Percentiles rank a stretch among this genome's conserved stretches.
These are phyloP conservation scores for Penaeus indicus DNA, from an alignment of 1,140 invertebrate genomes.

Conservation along the genomic window DNA sequence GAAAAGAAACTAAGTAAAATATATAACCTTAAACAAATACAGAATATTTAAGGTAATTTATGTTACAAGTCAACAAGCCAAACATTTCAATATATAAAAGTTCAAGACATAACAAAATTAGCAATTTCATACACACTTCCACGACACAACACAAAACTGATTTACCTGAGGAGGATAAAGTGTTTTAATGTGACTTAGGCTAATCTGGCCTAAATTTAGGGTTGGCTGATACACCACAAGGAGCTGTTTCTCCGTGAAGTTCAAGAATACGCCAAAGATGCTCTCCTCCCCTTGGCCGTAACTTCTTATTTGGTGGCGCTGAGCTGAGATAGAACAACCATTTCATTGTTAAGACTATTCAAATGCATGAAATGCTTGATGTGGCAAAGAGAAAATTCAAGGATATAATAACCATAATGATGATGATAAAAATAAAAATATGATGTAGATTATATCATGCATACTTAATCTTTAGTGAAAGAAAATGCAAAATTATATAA, in stretches of 20 bases:
- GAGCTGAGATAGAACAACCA: slow-evolving; percentile 34
- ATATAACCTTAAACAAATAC: background rate
- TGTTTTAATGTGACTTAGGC: slow-evolving; percentile 50
- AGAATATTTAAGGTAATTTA: background rate
- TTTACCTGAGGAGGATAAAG: slow-evolving; percentile 53
- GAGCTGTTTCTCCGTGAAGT: slow-evolving; percentile 55
- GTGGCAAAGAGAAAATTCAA: background rate
- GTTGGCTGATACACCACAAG: slow-evolving; percentile 47
- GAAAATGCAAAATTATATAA: background rate
- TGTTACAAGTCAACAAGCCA: too few species aligned
- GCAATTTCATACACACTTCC: background rate
- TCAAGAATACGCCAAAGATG: slow-evolving; percentile 47
- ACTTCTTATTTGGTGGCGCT: slow-evolving; percentile 54
- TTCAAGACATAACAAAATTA: background rate
- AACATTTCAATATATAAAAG: background rate
- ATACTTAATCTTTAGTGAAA: background rate
- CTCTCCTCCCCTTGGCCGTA: slow-evolving; percentile 13
- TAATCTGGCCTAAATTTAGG: slow-evolving; percentile 23
- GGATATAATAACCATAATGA: background rate
- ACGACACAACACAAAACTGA: background rate
- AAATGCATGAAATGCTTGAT: too few species aligned
- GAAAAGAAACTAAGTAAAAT: background rate
- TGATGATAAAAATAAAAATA: background rate
- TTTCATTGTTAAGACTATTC: background rate
- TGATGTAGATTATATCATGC: background rate